Evolutionary conservation across 1,140 invertebrate species (phyloP).

Genomic region (Cotesia glomerata): DNA sequence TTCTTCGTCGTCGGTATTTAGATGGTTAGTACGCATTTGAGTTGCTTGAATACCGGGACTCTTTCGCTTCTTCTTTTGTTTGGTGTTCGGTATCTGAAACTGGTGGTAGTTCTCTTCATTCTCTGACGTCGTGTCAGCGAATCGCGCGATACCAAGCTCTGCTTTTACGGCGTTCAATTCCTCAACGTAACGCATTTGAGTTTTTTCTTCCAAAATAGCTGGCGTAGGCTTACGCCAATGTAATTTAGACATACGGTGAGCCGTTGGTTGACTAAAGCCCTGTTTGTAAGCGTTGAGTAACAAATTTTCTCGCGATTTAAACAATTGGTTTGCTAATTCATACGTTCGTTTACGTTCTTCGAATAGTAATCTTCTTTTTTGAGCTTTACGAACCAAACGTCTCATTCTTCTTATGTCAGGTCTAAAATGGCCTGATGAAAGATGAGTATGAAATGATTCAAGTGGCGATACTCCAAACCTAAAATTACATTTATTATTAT

Average conservation of each 20-base stretch:
- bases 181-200: constrained; percentile 54
- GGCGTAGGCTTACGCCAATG: constrained; percentile 60
- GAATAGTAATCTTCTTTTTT: constrained; percentile 72
- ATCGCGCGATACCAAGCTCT: constrained; percentile 51
- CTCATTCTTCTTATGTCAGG: constrained; percentile 68
- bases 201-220: constrained; percentile 58
- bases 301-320: constrained; percentile 74
- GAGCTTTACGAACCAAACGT: constrained; percentile 69
- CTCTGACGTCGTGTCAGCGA: constrained; percentile 58
- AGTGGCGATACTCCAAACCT: constrained; percentile 57
- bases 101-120: constrained; percentile 65
- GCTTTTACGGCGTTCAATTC: constrained; percentile 54
- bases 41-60: constrained; percentile 68
- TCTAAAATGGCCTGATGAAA: constrained; percentile 70
- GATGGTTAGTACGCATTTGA: constrained; percentile 54
- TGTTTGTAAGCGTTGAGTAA: constrained; percentile 66
- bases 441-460: constrained; percentile 66
- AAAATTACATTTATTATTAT: constrained; percentile 40
- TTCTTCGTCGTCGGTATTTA: constrained; percentile 49
- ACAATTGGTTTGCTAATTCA: constrained; percentile 66
- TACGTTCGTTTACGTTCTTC: constrained; percentile 66
- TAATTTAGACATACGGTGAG: constrained; percentile 61
- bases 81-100: constrained; percentile 62
- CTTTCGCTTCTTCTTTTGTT: constrained; percentile 70
- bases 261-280: constrained; percentile 59